Conservation (phyloP, 1,140 invertebrate species). For the Anastrepha ludens region DNA sequence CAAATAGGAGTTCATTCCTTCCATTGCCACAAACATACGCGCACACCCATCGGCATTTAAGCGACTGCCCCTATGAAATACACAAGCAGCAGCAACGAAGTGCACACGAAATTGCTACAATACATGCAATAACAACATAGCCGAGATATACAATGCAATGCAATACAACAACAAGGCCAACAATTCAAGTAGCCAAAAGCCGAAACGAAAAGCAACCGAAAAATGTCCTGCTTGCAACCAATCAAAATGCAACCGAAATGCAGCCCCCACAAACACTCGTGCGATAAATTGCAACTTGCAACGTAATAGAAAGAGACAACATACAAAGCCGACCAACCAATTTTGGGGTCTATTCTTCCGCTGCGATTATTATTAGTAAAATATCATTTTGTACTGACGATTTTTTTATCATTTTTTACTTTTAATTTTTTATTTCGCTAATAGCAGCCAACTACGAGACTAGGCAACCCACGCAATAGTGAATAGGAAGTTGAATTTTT, state of each 20-base stretch:
- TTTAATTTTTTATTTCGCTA: constrained; percentile 19
- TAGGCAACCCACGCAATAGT: background rate
- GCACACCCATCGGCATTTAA: background rate
- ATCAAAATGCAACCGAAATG: constrained; percentile 54
- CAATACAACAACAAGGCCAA: background rate
- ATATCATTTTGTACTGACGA: constrained; percentile 16
- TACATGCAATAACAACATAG: background rate
- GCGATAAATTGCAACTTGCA: constrained; percentile 46
- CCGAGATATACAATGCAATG: background rate
- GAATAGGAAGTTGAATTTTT: background rate
- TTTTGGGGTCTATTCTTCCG: constrained; percentile 33
- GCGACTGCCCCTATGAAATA: constrained; percentile 2
- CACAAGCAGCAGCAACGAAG: background rate
- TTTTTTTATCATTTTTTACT: background rate
- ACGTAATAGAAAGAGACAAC: constrained; percentile 39
- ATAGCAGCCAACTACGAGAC: background rate
- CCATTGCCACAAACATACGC: background rate
- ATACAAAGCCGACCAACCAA: constrained; percentile 36
- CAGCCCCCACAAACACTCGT: constrained; percentile 34
- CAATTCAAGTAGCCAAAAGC: constrained; percentile 47
- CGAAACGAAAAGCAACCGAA: constrained; percentile 50
- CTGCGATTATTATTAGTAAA: constrained; percentile 29
- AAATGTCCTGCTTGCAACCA: constrained; percentile 50
- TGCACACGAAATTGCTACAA: background rate
- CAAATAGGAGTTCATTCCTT: background rate